These are phyloP conservation scores for Hypocryptadius cinnamomeus DNA, from an alignment of 2,113 vertebrate species.

Conservation along the genomic window DNA sequence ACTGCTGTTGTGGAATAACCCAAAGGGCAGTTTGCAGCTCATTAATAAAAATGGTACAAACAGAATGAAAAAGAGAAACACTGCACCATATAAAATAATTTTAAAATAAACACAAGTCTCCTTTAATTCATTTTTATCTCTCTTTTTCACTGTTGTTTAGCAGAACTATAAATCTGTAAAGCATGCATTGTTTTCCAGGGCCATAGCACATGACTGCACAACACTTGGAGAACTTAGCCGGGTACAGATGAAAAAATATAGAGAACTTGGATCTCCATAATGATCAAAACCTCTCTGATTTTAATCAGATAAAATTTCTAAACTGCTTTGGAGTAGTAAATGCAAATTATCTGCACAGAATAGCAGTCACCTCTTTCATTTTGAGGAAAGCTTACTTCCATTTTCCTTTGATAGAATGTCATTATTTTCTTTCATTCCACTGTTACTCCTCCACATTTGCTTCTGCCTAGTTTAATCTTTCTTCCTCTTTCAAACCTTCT, in stretches of 20 bases:
- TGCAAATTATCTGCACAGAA: not conserved
- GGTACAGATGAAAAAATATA: not conserved
- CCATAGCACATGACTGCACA: not conserved
- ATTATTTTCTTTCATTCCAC: not conserved
- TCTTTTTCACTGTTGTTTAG: not conserved
- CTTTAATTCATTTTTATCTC: not conserved
- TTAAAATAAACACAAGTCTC: not conserved
- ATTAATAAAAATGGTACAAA: not conserved
- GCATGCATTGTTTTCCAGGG: not conserved
- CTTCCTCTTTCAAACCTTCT: not conserved
- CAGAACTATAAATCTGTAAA: not conserved
- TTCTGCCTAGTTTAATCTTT: not conserved
- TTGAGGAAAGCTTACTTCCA: not conserved
- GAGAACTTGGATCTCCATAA: not conserved
- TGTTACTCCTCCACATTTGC: not conserved
- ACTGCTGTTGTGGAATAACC: not conserved
- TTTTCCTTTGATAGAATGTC: not conserved
- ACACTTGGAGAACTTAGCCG: not conserved
- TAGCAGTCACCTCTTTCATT: not conserved
- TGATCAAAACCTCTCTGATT: not conserved
- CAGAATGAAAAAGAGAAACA: not conserved
- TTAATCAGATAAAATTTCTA: not conserved
- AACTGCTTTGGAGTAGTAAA: not conserved
- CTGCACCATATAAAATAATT: not conserved
- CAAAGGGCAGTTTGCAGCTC: not conserved